These are phyloP conservation scores for Pristionchus exspectatus DNA, from an alignment of 2,888 invertebrate genomes.

Conservation along the genomic window DNA sequence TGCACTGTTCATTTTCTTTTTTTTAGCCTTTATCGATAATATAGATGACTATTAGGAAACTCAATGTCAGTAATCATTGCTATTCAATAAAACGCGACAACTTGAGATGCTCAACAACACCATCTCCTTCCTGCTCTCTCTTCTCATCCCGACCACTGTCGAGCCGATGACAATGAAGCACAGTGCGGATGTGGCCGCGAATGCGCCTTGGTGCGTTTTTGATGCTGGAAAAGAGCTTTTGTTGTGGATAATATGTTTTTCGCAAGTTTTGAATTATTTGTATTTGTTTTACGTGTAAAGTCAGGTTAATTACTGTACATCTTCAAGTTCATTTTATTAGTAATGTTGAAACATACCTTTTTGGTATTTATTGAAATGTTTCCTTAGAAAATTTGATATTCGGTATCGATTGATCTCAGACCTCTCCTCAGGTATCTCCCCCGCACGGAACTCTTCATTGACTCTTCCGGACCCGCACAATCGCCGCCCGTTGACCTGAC, in stretches of 20 bases:
- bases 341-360: too few species aligned
- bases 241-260: too few species aligned
- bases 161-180: neutral
- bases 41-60: neutral
- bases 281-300: too few species aligned
- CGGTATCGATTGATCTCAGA: neutral
- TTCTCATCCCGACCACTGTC: neutral
- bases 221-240: too few species aligned
- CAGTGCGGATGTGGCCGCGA: constrained; percentile 18
- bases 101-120: constrained; percentile 26
- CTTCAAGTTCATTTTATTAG: too few species aligned
- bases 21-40: neutral
- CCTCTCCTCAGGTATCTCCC: constrained; percentile 38
- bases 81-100: too few species aligned
- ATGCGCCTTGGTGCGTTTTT: neutral
- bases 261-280: too few species aligned
- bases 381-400: neutral
- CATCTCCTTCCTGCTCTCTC: constrained; percentile 22
- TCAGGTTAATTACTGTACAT: too few species aligned
- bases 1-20: too few species aligned
- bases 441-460: constrained; percentile 8
- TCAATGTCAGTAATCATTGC: neutral
- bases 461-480: constrained; percentile 33
- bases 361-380: too few species aligned
- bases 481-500: constrained; percentile 32